These are phyloP conservation scores for Drosophila quadrilineata DNA, from an alignment of 1,140 invertebrate species.

Conservation along the genomic window DNA sequence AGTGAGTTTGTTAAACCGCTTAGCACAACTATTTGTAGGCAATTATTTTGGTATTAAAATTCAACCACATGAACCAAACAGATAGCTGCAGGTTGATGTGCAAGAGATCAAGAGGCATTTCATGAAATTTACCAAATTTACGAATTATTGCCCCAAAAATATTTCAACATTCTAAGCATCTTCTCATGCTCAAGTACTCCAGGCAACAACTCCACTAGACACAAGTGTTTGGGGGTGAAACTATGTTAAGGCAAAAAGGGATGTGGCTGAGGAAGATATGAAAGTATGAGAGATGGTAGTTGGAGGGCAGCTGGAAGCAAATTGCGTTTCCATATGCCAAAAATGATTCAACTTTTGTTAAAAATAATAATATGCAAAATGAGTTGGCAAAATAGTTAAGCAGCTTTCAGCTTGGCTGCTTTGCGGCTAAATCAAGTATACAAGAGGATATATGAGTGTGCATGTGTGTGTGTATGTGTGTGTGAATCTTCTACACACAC, in stretches of 20 bases:
- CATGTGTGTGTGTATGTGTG: neutral
- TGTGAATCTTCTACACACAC: too few relatives aligned
- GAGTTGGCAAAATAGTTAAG: conserved; percentile 62
- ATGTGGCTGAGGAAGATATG: neutral
- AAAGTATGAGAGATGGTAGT: neutral
- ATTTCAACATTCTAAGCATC: conserved; percentile 32
- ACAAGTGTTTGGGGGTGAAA: conserved; percentile 27
- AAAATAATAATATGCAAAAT: conserved; percentile 68
- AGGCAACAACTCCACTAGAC: conserved; percentile 44
- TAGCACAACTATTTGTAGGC: conserved; percentile 53
- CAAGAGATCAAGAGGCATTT: conserved; percentile 52
- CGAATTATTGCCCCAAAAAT: conserved; percentile 51
- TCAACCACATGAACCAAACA: conserved; percentile 39
- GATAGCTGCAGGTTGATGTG: conserved; percentile 56
- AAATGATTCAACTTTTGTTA: conserved; percentile 61
- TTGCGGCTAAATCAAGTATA: conserved; percentile 37
- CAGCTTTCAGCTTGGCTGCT: conserved; percentile 54
- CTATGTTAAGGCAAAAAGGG: neutral
- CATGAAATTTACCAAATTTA: conserved; percentile 49
- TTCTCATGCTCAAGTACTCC: conserved; percentile 27
- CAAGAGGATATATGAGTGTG: neutral
- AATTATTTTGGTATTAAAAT: conserved; percentile 64
- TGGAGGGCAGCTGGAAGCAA: neutral
- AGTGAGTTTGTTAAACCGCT: conserved; percentile 19
- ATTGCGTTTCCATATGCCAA: conserved; percentile 40